These are phyloP conservation scores for Trissoscelio sp. DNA, from an alignment of 2,888 invertebrate genomes.

Conservation along the genomic window DNA sequence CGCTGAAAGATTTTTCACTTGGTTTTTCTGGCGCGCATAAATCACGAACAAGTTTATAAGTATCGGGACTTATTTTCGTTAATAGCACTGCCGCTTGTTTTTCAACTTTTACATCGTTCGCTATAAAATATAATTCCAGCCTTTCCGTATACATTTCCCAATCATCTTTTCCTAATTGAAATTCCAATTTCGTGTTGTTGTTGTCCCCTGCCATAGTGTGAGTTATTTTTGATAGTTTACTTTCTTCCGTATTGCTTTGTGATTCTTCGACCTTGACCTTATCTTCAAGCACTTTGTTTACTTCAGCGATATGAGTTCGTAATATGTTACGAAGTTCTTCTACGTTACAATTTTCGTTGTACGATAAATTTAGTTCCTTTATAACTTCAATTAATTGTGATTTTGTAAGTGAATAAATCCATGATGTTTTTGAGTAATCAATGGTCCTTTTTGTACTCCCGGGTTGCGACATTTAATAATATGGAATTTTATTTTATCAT, in stretches of 20 bases:
- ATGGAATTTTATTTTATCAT: too few relatives aligned
- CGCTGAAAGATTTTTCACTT: slow-evolving; percentile 45
- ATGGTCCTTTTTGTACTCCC: too few relatives aligned
- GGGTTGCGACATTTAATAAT: too few relatives aligned
- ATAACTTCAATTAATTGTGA: too few relatives aligned
- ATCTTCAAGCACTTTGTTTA: not conserved
- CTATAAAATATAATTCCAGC: slow-evolving; percentile 66
- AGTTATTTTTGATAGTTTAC: not conserved
- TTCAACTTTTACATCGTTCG: slow-evolving; percentile 58
- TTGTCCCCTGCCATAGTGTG: slow-evolving; percentile 21
- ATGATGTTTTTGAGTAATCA: too few relatives aligned
- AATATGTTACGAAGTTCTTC: not conserved
- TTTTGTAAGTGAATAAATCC: too few relatives aligned
- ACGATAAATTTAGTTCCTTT: not conserved
- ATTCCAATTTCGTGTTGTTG: slow-evolving; percentile 1
- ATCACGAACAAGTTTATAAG: slow-evolving; percentile 53
- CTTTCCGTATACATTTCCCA: slow-evolving; percentile 63
- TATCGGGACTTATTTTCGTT: slow-evolving; percentile 53
- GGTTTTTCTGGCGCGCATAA: slow-evolving; percentile 65
- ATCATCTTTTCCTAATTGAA: slow-evolving; percentile 25
- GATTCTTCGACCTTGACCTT: not conserved
- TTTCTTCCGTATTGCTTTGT: not conserved
- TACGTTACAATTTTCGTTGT: not conserved
- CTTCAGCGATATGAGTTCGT: not conserved
- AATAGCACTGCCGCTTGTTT: slow-evolving; percentile 61